A percentile compares a stretch with the other conserved stretches of the same genome.
Evolutionary conservation across 2,888 invertebrate genomes (phyloP).

Genomic region (Scotopteryx bipunctaria): DNA sequence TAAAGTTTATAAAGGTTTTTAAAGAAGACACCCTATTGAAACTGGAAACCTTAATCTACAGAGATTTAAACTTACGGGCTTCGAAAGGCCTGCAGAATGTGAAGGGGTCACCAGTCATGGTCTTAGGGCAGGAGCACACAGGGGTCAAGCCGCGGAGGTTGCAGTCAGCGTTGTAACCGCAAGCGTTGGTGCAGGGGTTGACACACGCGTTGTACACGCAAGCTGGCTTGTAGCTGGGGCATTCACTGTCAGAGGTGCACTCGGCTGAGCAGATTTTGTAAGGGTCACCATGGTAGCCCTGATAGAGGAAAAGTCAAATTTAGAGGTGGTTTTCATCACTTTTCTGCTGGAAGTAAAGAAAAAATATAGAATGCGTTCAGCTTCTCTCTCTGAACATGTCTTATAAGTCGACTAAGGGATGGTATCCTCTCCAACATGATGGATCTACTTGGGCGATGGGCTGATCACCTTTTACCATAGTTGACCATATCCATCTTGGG

Average conservation of each 20-base stretch:
- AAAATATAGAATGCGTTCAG: no score
- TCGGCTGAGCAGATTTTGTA: constrained; percentile 90
- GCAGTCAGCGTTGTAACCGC: constrained; percentile 92
- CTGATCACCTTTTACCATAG: no score
- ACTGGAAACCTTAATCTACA: no score
- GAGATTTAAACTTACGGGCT: constrained; percentile 82
- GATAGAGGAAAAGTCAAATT: constrained; percentile 17
- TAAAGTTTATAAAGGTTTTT: no score
- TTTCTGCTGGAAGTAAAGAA: no score
- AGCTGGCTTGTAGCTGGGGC: constrained; percentile 89
- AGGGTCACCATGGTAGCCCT: constrained; percentile 92
- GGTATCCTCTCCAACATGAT: no score
- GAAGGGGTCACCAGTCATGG: constrained; percentile 95
- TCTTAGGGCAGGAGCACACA: constrained; percentile 92
- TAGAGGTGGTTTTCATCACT: no score
- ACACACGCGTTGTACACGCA: constrained; percentile 92
- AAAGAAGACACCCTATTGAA: no score
- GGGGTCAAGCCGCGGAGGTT: constrained; percentile 90
- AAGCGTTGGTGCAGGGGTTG: constrained; percentile 92
- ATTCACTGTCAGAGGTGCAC: constrained; percentile 90
- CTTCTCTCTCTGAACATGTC: no score
- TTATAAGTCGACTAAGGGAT: no score
- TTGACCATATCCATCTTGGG: no score
- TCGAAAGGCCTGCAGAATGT: constrained; percentile 91
- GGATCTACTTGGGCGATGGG: no score